A percentile compares a stretch with the other conserved stretches of the same genome.
phyloP scores from a whole-genome alignment of 2,888 invertebrate species.

The Leptura quadrifasciata region DNA sequence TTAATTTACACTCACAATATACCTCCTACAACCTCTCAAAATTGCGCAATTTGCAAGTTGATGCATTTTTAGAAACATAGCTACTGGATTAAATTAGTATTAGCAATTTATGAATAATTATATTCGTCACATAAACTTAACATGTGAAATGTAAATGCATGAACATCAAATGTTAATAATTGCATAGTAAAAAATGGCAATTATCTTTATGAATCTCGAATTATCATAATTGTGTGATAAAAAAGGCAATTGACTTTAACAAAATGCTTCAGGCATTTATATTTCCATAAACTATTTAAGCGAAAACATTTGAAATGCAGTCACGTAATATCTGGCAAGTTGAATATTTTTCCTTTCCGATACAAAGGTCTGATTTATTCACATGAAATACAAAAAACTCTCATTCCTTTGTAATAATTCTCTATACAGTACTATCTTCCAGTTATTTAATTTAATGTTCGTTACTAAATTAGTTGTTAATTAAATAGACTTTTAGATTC shows the following conservation, averaged over 20 bases:
- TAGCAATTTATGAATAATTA: too few relatives aligned
- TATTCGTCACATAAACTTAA: not conserved
- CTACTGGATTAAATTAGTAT: too few relatives aligned
- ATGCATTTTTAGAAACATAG: too few relatives aligned
- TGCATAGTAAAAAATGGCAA: not conserved
- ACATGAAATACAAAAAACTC: not conserved
- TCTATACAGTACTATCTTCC: not conserved
- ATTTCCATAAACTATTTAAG: not conserved
- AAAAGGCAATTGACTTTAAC: not conserved
- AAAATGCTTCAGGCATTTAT: not conserved
- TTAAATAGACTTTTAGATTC: not conserved
- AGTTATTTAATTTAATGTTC: not conserved
- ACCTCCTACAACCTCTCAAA: too few relatives aligned
- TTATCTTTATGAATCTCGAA: not conserved
- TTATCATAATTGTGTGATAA: not conserved
- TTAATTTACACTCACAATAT: too few relatives aligned
- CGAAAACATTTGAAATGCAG: not conserved
- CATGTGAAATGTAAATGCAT: not conserved
- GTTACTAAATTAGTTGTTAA: not conserved
- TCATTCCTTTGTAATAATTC: not conserved
- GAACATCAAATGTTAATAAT: not conserved
- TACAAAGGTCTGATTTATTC: not conserved
- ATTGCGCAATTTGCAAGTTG: too few relatives aligned
- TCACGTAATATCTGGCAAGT: not conserved
- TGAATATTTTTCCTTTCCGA: not conserved